Conservation (phyloP, 2,113 vertebrate genomes). For the Limanda limanda region DNA sequence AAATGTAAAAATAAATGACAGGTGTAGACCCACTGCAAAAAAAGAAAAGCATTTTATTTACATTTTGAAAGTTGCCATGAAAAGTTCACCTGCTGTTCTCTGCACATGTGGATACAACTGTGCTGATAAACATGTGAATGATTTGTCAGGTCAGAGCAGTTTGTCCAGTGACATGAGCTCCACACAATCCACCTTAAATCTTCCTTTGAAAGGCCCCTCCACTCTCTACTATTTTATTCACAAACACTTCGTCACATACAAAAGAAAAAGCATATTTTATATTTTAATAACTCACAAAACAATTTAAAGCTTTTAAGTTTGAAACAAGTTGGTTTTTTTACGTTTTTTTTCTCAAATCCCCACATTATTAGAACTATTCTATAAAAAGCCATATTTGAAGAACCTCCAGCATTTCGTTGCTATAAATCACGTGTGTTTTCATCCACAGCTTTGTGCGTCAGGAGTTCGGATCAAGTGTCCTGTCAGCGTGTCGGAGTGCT, state of each 20-base stretch:
- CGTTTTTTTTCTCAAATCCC: slow-evolving; percentile 37
- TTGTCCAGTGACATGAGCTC: slow-evolving; percentile 30
- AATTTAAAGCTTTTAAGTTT: slow-evolving; percentile 74
- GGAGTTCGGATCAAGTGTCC: slow-evolving; percentile 69
- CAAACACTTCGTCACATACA: slow-evolving; percentile 75
- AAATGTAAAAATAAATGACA: slow-evolving; percentile 30
- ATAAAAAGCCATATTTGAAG: slow-evolving; percentile 82
- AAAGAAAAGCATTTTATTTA: slow-evolving; percentile 81
- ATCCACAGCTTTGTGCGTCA: slow-evolving; percentile 65
- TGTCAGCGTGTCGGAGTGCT: slow-evolving; percentile 82
- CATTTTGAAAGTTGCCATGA: slow-evolving; percentile 75
- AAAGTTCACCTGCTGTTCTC: slow-evolving; percentile 58
- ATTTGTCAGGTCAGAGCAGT: slow-evolving; percentile 60
- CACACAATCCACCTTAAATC: slow-evolving; percentile 44
- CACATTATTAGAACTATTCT: slow-evolving; percentile 81
- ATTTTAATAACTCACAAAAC: slow-evolving; percentile 81
- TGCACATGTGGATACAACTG: slow-evolving; percentile 52
- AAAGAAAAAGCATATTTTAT: slow-evolving; percentile 80
- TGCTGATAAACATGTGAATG: slow-evolving; percentile 47
- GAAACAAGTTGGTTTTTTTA: slow-evolving; percentile 60
- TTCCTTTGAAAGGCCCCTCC: slow-evolving; percentile 65
- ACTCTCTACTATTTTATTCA: slow-evolving; percentile 70
- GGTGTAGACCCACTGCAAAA: slow-evolving; percentile 49
- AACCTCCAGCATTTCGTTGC: slow-evolving; percentile 80
- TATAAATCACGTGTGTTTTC: slow-evolving; percentile 56